A percentile compares a stretch with the other conserved stretches of the same genome.
Conservation (phyloP, 2,888 invertebrate species). For the Xestia ashworthii region DNA sequence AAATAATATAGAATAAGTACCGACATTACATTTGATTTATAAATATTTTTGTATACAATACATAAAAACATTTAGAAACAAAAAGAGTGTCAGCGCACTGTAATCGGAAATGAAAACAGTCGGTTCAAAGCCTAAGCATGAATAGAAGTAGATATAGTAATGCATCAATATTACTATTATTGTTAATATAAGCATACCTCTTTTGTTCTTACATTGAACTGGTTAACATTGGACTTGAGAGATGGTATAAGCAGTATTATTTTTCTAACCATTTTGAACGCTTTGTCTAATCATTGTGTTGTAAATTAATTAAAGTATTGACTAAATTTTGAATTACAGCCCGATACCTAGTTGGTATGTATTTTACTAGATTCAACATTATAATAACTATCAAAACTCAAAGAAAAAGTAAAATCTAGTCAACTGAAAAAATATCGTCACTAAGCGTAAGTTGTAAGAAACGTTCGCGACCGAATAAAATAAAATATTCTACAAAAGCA, state of each 20-base stretch:
- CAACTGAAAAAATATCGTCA: background rate
- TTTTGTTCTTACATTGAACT: too few relatives aligned
- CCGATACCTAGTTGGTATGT: too few relatives aligned
- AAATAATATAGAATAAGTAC: background rate
- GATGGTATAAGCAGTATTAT: background rate
- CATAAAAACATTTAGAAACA: background rate
- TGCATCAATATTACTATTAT: background rate
- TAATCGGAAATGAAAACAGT: background rate
- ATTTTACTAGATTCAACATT: background rate
- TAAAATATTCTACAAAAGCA: constrained; percentile 29
- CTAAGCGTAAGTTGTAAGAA: background rate
- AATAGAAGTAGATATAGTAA: background rate
- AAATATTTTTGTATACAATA: constrained; percentile 6
- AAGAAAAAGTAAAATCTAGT: background rate
- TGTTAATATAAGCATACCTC: background rate
- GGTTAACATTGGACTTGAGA: background rate
- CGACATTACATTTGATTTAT: background rate
- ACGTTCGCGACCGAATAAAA: background rate
- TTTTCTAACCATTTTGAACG: background rate
- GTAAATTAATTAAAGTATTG: background rate
- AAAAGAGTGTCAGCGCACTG: background rate
- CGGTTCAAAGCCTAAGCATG: background rate
- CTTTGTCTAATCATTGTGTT: too few relatives aligned
- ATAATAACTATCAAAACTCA: background rate
- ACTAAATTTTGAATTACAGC: background rate